Evolutionary conservation across 2,113 vertebrate species (phyloP), one percentile per base, ranked within the genome.

Genomic region (Hippocampus comes): DNA sequence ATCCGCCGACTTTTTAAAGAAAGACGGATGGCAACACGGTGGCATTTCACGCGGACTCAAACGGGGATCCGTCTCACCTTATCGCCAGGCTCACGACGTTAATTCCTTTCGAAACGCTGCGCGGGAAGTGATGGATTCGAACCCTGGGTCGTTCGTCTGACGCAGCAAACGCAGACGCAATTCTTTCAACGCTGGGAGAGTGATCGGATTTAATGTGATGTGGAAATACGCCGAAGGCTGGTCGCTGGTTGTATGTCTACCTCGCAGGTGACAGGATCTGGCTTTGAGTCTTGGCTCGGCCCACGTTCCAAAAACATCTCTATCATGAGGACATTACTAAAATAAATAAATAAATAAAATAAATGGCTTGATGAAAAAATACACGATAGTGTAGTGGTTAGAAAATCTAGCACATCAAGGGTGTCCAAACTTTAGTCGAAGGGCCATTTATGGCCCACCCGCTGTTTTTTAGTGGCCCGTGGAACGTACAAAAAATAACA

Each of bases 1-100:
- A 1, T 55, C 57, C 30, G 43, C 2, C 15, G 75, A 68, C 77
- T 76, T 74, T 41, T 74, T 71, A 41, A 74, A 71, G 63, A 78
- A 66, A 72, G 68, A 61, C 59, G 80, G 77, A 80, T 75, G 61
- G 72, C 2, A 74, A 69, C 75, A 83, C 23, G 53, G 61, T 69
- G 61, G 68, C 10, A 46, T 66, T 78, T 84, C 49, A 60, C 74
- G 55, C 59, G 18, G 69, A 82, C 73, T 68, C 53, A 78, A 76
- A 82, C 55, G 41, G 15, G 46, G 42, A 67, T 76, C 49, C 60
- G 49, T 79, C 59, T 57, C 57, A 78, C 68, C 48, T 66, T 23
- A 67, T 61, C 60, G 68, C 73, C 76, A 48, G 55, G 70, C 23
- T 1, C 3, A 6, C 43, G 14, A 66, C 42, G 43, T 48, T 66